Conservation (phyloP, 2,797 vertebrate genomes). For the Peromyscus nudipes region DNA sequence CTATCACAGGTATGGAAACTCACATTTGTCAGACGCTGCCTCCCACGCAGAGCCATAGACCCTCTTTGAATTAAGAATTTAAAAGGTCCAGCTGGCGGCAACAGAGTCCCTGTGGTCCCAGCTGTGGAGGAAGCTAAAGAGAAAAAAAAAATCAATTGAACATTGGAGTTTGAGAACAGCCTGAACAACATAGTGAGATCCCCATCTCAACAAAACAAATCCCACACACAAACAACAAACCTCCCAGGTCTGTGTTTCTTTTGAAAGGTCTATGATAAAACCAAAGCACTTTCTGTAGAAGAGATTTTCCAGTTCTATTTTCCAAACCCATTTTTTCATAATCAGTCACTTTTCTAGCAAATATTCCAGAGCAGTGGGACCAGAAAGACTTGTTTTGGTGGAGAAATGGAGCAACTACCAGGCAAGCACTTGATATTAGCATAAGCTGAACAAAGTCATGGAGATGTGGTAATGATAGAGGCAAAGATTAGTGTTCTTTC, state of each 20-base stretch:
- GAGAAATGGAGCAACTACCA: background rate
- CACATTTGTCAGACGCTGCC: background rate
- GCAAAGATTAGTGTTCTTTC: conserved; percentile 33
- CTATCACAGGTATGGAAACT: conserved; percentile 47
- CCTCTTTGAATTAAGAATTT: conserved; percentile 54
- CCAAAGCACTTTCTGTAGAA: conserved; percentile 20
- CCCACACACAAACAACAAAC: background rate
- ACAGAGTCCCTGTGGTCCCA: background rate
- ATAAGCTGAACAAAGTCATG: conserved; percentile 44
- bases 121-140: background rate
- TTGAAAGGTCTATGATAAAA: conserved; percentile 54
- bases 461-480: background rate
- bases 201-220: background rate
- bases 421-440: background rate
- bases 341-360: conserved; percentile 49
- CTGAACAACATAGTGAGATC: background rate
- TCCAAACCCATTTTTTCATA: background rate
- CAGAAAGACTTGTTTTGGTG: background rate
- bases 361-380: background rate
- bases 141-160: background rate
- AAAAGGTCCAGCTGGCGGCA: background rate
- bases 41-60: conserved; percentile 21
- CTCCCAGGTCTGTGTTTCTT: conserved; percentile 18
- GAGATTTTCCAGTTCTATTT: conserved; percentile 50
- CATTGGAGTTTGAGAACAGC: background rate